Evolutionary conservation across 2,888 invertebrate species (phyloP), one percentile per base, ranked within the genome.

Genomic region (Sphinx pinastri): DNA sequence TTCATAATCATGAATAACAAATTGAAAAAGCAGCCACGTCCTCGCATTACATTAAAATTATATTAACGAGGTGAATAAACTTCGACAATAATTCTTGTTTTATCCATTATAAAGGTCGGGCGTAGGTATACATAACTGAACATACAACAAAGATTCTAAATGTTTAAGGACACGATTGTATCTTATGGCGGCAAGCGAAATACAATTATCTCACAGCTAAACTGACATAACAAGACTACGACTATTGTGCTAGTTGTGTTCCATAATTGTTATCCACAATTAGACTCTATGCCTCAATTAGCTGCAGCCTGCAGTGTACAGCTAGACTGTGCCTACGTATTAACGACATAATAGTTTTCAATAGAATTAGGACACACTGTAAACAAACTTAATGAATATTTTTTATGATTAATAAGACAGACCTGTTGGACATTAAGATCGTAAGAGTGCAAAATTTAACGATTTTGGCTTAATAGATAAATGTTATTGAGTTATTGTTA

Each of bases 241-340:
- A 55, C 11, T 68, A 68, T 68, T 68, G 57, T 68, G 68, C 38
- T 68, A 47, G 57, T 68, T 68, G 63, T 25, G 16, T 38, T 19
- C 19, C 13, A 7, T 55, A 55, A 19, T 55, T 55, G 55, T 55
- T 55, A 55, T 10, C 55, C 47, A 49, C 63, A 63, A 63, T 63
- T 63, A 63, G 63, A 19, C 49, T 47, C 49, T 8, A 47, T 25
- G 49, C 16, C 63, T 63, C 63, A 63, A 63, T 63, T 63, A 63
- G 12, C 13, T 6, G 12, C 16, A 19, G 19, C 55, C n/a, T n/a
- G 11, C 10, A 45, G 11, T 47, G 47, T 16, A 19, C 6, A 19
- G 13, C 19, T 4, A 47, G 6, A 38, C 11, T 25, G 25, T 25
- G 2, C 1, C 25, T 45, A 10, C 2, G 38, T 45, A 10, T 38